Evolutionary conservation across 2,888 invertebrate species (phyloP).

Genomic region (Scaptomyza caliginosa): DNA sequence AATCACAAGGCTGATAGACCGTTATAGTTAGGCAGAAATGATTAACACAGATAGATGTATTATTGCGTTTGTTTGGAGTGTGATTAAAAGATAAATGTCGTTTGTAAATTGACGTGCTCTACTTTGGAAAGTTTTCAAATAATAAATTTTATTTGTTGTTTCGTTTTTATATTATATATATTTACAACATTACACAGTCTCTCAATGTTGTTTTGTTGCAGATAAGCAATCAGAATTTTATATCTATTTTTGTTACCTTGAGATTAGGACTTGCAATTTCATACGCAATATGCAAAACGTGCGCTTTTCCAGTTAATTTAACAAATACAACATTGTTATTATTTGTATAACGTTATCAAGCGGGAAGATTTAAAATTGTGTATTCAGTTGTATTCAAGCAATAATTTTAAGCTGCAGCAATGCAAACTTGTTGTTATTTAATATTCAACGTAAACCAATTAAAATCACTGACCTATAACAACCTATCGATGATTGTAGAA

Average conservation of each 20-base stretch:
- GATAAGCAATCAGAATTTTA: neutral
- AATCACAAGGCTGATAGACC: conserved; percentile 14
- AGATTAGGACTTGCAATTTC: neutral
- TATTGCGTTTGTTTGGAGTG: neutral
- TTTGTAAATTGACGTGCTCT: conserved; percentile 10
- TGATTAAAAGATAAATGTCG: conserved; percentile 1
- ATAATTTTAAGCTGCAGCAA: too few species aligned
- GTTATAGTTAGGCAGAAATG: neutral
- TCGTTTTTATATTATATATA: neutral
- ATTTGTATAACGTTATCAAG: neutral
- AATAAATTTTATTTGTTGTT: neutral
- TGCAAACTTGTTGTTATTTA: neutral
- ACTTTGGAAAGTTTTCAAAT: conserved; percentile 2
- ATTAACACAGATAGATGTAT: neutral
- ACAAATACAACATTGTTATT: neutral
- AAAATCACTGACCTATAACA: conserved; percentile 56
- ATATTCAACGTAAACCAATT: neutral
- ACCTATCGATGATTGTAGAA: conserved; percentile 17
- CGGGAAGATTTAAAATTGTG: neutral
- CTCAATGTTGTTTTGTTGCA: neutral
- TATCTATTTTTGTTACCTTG: neutral
- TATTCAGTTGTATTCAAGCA: too few species aligned
- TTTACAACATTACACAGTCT: neutral
- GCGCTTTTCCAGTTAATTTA: neutral
- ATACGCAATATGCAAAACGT: neutral